Conservation (phyloP, 2,113 vertebrate genomes). For the Neogobius melanostomus region DNA sequence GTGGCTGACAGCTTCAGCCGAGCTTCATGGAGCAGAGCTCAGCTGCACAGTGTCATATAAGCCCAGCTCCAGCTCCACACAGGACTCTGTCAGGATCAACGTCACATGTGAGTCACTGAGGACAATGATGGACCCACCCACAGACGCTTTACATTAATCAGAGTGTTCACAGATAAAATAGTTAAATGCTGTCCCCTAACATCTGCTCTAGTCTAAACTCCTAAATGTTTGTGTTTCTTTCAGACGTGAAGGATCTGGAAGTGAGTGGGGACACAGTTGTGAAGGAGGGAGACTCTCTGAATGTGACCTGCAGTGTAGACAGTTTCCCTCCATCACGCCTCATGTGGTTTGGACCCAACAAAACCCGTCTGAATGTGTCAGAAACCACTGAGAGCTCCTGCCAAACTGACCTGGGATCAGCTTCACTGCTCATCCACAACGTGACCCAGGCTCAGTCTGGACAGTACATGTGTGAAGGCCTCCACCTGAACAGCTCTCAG, state of each 20-base stretch:
- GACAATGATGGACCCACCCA: neutral
- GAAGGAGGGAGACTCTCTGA: slow-evolving; percentile 35
- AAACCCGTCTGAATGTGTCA: neutral
- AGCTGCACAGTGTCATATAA: slow-evolving; percentile 47
- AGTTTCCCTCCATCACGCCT: slow-evolving; percentile 41
- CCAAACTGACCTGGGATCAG: neutral
- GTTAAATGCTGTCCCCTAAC: too few species aligned
- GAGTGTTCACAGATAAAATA: too few species aligned
- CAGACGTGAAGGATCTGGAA: slow-evolving; percentile 21
- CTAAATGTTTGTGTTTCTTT: neutral
- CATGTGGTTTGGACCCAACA: slow-evolving; percentile 20
- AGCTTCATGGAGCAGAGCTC: slow-evolving; percentile 4
- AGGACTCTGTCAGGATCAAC: slow-evolving; percentile 15
- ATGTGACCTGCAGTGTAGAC: slow-evolving; percentile 41
- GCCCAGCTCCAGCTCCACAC: neutral
- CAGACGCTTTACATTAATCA: too few species aligned
- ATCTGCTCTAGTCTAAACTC: too few species aligned
- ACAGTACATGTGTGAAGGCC: slow-evolving; percentile 42
- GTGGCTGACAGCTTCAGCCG: neutral
- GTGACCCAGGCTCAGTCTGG: slow-evolving; percentile 14
- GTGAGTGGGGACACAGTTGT: slow-evolving; percentile 9
- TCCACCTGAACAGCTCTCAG: slow-evolving; percentile 13
- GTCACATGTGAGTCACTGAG: slow-evolving; percentile 43
- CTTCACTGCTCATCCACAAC: slow-evolving; percentile 15
- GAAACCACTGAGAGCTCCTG: neutral